A percentile compares a stretch with the other conserved stretches of the same genome.
phyloP scores from a whole-genome alignment of 2,888 invertebrate genomes.

The Laothoe populi region DNA sequence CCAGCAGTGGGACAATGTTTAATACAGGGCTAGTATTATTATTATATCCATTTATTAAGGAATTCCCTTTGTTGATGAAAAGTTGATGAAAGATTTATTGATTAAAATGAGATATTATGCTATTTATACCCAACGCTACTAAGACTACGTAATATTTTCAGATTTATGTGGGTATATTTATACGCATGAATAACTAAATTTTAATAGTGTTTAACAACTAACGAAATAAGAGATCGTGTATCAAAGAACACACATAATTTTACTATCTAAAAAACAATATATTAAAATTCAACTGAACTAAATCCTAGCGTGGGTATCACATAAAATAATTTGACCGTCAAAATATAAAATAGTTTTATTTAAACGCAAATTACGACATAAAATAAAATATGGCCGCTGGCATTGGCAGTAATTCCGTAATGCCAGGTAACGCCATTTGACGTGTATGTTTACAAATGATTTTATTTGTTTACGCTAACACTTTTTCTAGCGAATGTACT shows the following conservation, averaged over 20 bases:
- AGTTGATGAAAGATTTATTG: no score
- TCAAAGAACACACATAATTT: no score
- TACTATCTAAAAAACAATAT: not conserved
- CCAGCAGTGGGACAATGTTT: no score
- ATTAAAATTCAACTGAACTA: not conserved
- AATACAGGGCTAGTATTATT: no score
- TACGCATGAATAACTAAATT: no score
- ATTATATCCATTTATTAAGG: no score
- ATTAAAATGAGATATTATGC: no score
- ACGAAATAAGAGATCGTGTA: not conserved
- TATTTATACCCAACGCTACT: no score
- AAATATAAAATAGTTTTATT: constrained; percentile 13
- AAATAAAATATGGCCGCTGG: constrained; percentile 10
- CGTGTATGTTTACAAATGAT: constrained; percentile 8
- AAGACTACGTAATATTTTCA: no score
- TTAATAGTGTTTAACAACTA: no score
- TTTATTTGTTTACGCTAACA: constrained; percentile 14
- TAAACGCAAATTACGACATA: constrained; percentile 5
- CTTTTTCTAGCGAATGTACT: constrained; percentile 14
- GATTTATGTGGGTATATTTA: no score
- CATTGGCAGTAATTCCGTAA: constrained; percentile 4
- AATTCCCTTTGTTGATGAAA: no score
- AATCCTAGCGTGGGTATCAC: not conserved
- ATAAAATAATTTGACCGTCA: constrained; percentile 4
- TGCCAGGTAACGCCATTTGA: constrained; percentile 7